Percentiles rank a stretch among this genome's conserved stretches.
Conservation (phyloP, 2,888 invertebrate genomes). For the Aspidapion aeneum region DNA sequence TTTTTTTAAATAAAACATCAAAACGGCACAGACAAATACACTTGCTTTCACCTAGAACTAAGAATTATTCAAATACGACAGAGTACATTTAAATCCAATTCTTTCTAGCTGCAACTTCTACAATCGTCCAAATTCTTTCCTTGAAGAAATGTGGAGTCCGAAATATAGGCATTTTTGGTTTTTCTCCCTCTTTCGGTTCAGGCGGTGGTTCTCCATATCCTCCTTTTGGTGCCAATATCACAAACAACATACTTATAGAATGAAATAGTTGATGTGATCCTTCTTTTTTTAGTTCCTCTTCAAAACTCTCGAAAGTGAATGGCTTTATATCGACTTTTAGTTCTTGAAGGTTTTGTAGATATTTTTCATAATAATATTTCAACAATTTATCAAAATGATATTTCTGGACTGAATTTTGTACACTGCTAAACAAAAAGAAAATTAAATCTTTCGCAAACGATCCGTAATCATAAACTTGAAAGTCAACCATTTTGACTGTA, state of each 20-base stretch:
- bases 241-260: slow-evolving; percentile 42
- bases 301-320: slow-evolving; percentile 44
- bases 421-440: slow-evolving; percentile 53
- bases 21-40: no score
- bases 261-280: slow-evolving; percentile 45
- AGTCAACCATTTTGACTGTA: slow-evolving; percentile 51
- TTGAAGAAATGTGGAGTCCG: background rate
- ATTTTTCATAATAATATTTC: slow-evolving; percentile 48
- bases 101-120: slow-evolving; percentile 13
- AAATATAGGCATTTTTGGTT: slow-evolving; percentile 9
- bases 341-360: slow-evolving; percentile 44
- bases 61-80: no score
- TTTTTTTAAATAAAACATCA: no score
- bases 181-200: background rate
- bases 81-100: slow-evolving; percentile 21
- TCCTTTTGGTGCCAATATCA: slow-evolving; percentile 23
- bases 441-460: slow-evolving; percentile 52
- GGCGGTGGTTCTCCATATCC: background rate
- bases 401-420: slow-evolving; percentile 42
- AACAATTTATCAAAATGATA: slow-evolving; percentile 48
- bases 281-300: slow-evolving; percentile 41
- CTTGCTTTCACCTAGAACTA: no score
- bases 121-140: slow-evolving; percentile 16
- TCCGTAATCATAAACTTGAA: slow-evolving; percentile 52
- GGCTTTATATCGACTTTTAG: slow-evolving; percentile 34